Percentiles rank a stretch among this genome's conserved stretches.
Evolutionary conservation across 2,888 invertebrate genomes (phyloP).

Genomic region (Acleris literana): DNA sequence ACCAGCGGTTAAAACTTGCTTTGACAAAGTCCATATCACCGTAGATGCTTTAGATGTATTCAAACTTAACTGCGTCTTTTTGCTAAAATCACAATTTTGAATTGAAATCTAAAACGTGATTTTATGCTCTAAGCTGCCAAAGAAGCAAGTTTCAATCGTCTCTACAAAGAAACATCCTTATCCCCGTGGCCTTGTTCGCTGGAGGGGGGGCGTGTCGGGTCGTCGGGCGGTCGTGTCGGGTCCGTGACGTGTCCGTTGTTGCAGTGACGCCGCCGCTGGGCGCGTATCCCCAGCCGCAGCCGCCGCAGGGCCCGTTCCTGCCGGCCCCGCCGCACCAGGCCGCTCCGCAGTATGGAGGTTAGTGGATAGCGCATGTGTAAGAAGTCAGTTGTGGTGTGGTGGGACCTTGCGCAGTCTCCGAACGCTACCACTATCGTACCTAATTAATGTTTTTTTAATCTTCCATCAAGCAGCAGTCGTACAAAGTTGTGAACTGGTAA

Average conservation of each 20-base stretch:
- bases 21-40: not conserved
- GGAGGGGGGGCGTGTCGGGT: conserved; percentile 11
- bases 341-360: conserved; percentile 80
- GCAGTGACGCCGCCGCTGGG: conserved; percentile 81
- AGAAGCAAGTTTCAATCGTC: conserved; percentile 28
- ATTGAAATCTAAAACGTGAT: not conserved
- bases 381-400: no score
- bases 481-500: no score
- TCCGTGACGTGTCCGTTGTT: conserved; percentile 63
- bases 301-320: conserved; percentile 85
- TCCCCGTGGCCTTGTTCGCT: not conserved
- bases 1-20: conserved; percentile 27
- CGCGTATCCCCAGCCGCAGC: conserved; percentile 84
- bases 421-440: no score
- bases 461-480: no score
- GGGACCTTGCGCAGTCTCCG: no score
- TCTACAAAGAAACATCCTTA: conserved; percentile 23
- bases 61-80: not conserved
- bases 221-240: conserved; percentile 39
- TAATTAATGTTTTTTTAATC: no score
- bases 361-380: conserved; percentile 21
- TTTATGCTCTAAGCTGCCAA: not conserved
- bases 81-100: not conserved
- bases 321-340: conserved; percentile 86
- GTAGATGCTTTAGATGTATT: not conserved